Evolutionary conservation across 2,888 invertebrate genomes (phyloP), one percentile per base, ranked within the genome.

Genomic region (Agonopterix arenella): DNA sequence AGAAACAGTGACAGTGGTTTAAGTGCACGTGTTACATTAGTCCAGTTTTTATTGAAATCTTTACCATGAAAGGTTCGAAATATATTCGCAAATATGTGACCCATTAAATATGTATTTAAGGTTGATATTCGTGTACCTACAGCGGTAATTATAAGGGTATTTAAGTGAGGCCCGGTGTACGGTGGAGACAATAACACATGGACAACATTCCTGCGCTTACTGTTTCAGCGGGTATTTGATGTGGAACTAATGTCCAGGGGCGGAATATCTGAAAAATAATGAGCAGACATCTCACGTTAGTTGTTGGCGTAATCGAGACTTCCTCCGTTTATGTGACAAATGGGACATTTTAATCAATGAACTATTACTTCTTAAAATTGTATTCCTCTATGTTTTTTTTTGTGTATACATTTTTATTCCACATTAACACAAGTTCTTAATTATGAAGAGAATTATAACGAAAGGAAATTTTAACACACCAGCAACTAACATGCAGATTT

Each of bases 201-300:
- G 79, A 86, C 83, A 85, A 86, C 80, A 85, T 78, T 80, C 56
- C 68, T 77, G 83, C 82, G 85, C 88, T 89, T 89, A 89, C 88
- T 80, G 86, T 88, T 81, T 86, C 88, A 80, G 75, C 85, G 79
- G 82, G 76, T 73, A 79, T 79, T 81, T 83, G 84, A 74, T 76
- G 88, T 79, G 84, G 82, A 83, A 88, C 75, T 83, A 89, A 88
- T 68, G 84, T 84, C 88, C 88, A 89, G 76, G 85, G 86, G 73
- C 82, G 84, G 80, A 88, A 84, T 74, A 89, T 89, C 88, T 89
- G 88, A 86, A 89, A 84, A 86, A 84, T 66, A 86, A 86, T 65
- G 86, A 89, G 83, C 81, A 85, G 82, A 28, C 28, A 28, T 66
- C 72, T 73, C 72, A 78, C 68, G 69, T 88, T 85, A 86, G 77